Percentiles rank a stretch among this genome's conserved stretches.
Conservation (phyloP, 2,888 invertebrate genomes). For the Hypomecis atomaria region DNA sequence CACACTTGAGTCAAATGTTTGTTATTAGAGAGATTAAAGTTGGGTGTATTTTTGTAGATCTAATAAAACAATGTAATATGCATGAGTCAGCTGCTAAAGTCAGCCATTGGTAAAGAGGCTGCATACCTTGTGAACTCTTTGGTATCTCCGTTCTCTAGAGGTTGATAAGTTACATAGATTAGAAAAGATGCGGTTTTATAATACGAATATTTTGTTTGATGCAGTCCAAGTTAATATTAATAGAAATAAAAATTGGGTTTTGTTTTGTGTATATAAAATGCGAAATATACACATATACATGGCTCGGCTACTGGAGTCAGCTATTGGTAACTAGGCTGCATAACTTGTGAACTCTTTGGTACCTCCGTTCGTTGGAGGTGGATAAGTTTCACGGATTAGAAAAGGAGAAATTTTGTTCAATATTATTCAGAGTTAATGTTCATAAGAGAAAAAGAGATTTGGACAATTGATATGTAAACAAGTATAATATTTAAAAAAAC, state of each 20-base stretch:
- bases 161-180: background rate
- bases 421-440: too few species aligned
- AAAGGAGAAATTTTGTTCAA: background rate
- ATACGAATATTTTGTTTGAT: too few species aligned
- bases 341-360: constrained; percentile 2
- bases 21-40: too few species aligned
- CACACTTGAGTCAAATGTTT: too few species aligned
- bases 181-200: background rate
- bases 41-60: too few species aligned
- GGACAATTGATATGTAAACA: too few species aligned
- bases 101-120: constrained; percentile 49
- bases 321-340: constrained; percentile 46
- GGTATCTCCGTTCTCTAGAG: background rate
- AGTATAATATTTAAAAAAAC: too few species aligned
- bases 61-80: constrained; percentile 63
- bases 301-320: constrained; percentile 59
- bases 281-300: constrained; percentile 72
- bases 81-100: constrained; percentile 62
- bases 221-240: too few species aligned
- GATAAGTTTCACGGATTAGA: background rate
- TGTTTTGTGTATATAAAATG: too few species aligned
- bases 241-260: too few species aligned
- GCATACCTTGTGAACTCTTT: constrained; percentile 11
- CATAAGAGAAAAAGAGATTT: too few species aligned
- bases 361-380: background rate